Conservation (phyloP, 2,113 vertebrate species). For the Zosterops japonicus region DNA sequence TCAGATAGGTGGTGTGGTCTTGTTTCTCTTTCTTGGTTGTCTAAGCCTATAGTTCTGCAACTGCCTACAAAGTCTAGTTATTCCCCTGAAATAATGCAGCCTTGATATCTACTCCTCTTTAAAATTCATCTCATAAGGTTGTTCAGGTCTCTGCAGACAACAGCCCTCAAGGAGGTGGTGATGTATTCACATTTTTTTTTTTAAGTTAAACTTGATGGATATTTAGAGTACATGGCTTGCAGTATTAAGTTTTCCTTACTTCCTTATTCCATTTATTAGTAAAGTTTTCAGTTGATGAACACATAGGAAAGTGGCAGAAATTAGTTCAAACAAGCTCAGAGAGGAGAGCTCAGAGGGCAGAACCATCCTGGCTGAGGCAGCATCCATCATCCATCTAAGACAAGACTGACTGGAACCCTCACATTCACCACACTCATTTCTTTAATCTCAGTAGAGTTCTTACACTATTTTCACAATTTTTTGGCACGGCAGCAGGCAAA, state of each 20-base stretch:
- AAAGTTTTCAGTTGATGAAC: not conserved
- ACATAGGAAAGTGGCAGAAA: not conserved
- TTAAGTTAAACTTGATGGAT: not conserved
- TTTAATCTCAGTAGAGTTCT: not conserved
- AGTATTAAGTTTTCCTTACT: not conserved
- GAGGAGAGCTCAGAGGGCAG: not conserved
- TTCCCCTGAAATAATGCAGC: not conserved
- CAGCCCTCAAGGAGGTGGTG: not conserved
- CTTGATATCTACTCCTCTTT: not conserved
- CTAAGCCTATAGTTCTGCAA: not conserved
- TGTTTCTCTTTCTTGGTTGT: not conserved
- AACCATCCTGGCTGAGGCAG: not conserved
- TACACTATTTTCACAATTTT: not conserved
- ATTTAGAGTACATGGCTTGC: not conserved
- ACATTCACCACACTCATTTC: not conserved
- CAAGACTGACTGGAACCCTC: not conserved
- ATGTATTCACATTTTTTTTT: not conserved
- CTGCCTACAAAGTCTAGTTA: not conserved
- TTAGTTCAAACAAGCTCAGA: not conserved
- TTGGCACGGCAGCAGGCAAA: not conserved
- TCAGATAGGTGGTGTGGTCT: not conserved
- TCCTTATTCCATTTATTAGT: not conserved
- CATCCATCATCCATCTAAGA: not conserved
- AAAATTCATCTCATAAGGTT: not conserved
- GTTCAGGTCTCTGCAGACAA: not conserved